Conservation (phyloP, 2,113 vertebrate genomes). For the Chionomys nivalis region DNA sequence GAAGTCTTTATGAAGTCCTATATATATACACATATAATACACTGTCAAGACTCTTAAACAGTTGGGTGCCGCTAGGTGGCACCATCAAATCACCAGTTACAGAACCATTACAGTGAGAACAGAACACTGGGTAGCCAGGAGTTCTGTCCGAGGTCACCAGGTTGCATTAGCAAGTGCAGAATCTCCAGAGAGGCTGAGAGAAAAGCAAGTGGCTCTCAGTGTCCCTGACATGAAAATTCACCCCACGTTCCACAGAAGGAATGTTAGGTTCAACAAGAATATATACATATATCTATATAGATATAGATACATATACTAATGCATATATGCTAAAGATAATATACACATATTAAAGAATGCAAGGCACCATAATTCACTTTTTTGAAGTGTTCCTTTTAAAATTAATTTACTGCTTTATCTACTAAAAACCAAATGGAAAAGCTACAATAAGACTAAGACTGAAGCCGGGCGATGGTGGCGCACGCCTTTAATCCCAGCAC, state of each 20-base stretch:
- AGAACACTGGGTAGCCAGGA: background rate
- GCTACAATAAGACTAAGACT: background rate
- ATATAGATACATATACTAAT: background rate
- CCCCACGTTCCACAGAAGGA: background rate
- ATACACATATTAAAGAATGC: background rate
- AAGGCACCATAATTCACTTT: background rate
- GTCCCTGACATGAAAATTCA: background rate
- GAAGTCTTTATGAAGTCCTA: constrained; percentile 92
- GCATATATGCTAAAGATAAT: background rate
- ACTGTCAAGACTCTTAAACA: background rate
- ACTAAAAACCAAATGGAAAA: background rate
- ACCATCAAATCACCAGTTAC: background rate
- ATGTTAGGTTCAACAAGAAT: background rate
- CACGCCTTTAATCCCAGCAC: too few species aligned
- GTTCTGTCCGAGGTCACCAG: accelerated
- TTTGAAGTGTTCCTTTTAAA: background rate
- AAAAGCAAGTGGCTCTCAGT: background rate
- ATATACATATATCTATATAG: too few species aligned
- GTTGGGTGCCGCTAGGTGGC: constrained; percentile 39
- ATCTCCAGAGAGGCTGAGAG: background rate
- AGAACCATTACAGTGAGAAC: accelerated
- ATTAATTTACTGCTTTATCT: background rate
- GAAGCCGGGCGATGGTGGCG: too few species aligned
- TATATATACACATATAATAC: constrained; percentile 22
- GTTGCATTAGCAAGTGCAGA: background rate